These are phyloP conservation scores for Trissoscelio sp. DNA, from an alignment of 2,888 invertebrate genomes.

Conservation along the genomic window DNA sequence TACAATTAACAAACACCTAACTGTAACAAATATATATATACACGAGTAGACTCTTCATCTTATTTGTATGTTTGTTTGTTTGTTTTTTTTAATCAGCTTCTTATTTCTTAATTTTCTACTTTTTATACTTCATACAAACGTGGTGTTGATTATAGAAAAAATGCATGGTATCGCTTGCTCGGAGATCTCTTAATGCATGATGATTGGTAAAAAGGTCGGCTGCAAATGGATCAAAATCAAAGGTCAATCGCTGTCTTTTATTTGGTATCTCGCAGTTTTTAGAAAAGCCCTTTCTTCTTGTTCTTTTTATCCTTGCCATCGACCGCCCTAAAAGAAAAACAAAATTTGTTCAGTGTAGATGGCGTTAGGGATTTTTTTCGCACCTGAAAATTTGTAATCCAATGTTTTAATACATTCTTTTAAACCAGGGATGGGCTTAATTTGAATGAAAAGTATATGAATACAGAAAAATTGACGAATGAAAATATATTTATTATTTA, in stretches of 20 bases:
- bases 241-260: slow-evolving; percentile 28
- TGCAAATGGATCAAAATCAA: slow-evolving; percentile 17
- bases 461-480: no score
- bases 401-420: no score
- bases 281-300: slow-evolving; percentile 96
- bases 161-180: slow-evolving; percentile 33
- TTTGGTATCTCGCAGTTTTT: slow-evolving; percentile 80
- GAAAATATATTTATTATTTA: no score
- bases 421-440: no score
- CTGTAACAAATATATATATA: slow-evolving; percentile 32
- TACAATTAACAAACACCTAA: slow-evolving; percentile 35
- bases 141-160: no score
- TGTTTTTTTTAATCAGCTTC: no score
- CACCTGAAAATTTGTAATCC: no score
- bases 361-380: no score
- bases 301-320: slow-evolving; percentile 95
- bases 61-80: not conserved
- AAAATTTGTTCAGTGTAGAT: no score
- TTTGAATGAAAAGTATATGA: no score
- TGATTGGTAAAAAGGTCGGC: slow-evolving; percentile 31
- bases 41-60: not conserved
- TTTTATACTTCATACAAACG: slow-evolving; percentile 28
- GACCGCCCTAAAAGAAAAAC: slow-evolving; percentile 90
- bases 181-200: slow-evolving; percentile 46
- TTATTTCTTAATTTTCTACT: no score